Base-by-base conservation (phyloP, 1,140 invertebrate genomes). In the Papilio glaucus region DNA sequence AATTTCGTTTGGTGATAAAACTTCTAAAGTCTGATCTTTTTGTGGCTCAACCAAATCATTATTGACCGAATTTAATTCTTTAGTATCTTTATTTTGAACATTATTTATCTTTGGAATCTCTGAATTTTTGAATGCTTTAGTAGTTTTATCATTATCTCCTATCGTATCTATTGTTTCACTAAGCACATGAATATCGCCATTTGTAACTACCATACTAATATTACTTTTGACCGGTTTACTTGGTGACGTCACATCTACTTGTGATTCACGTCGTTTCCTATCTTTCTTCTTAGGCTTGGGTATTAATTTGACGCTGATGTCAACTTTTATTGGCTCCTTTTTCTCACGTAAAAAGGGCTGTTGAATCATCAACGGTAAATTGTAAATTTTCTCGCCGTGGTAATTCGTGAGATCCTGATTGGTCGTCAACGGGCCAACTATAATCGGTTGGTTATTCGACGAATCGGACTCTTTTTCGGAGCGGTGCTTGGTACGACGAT, bases 281-380 rank as follows among this genome's bases (percentile, higher is more conserved):
- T 93, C 90, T 38, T 84, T 88, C 74, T 93, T 94, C 73, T 92
- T 89, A 73, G 92, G 84, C 93, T 95, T 96, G 57, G 96, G 96
- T 87, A 96, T 95, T 85, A 97, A 92, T 91, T 96, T 96, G 78
- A 97, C 95, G 93, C 95, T 96, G 81, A 97, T 95, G 93, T 97
- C 96, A 86, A 97, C 95, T 94, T 96, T 97, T 85, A 97, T 95
- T 73, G 94, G 95, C 94, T 94, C 95, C 95, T 95, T 96, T 95
- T 95, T 95, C 94, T 95, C 95, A 90, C 93, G 95, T 95, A 94
- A 95, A 93, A 94, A 94, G 94, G 94, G 91, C 85, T 92, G 94
- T 94, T 94, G 91, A 94, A 94, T 94, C 91, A 93, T 94, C 86
- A 95, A 89, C 81, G 93, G 94, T 71, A 93, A 80, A 75, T 93